Evolutionary conservation across 2,113 vertebrate genomes (phyloP).

Genomic region (Athene cunicularia): DNA sequence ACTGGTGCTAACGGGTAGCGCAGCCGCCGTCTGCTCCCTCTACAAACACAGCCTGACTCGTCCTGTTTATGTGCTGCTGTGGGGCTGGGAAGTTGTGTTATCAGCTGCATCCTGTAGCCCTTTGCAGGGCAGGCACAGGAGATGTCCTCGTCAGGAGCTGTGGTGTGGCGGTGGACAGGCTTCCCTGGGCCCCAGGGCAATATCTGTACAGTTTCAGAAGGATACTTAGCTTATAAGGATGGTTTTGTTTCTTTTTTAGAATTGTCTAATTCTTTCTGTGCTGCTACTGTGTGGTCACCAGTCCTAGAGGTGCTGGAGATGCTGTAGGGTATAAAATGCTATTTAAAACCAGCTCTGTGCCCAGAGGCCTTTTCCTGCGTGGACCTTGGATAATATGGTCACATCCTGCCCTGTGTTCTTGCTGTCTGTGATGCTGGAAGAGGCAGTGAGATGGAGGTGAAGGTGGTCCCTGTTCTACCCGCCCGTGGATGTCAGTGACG

Average conservation of each 20-base stretch:
- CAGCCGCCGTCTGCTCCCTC: not conserved
- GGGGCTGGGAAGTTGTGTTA: not conserved
- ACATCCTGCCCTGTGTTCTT: accelerated
- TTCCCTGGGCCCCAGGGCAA: not conserved
- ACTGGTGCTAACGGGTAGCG: accelerated
- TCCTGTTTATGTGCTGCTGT: accelerated
- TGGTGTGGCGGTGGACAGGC: accelerated
- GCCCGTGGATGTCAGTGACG: not conserved
- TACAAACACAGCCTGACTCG: accelerated
- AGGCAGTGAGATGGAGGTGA: not conserved
- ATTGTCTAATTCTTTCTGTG: not conserved
- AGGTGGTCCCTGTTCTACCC: not conserved
- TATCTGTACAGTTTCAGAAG: not conserved
- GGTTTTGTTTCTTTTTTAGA: not conserved
- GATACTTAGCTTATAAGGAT: not conserved
- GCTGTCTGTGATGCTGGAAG: not conserved
- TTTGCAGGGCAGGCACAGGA: accelerated
- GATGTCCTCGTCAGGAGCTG: not conserved
- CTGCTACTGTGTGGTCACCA: not conserved
- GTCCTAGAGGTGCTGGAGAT: not conserved
- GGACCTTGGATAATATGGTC: accelerated
- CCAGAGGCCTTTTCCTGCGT: not conserved
- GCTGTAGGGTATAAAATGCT: not conserved
- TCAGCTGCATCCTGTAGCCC: not conserved
- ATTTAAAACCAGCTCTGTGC: not conserved